Conservation (phyloP, 2,888 invertebrate species). For the Lordiphosa fenestrarum region DNA sequence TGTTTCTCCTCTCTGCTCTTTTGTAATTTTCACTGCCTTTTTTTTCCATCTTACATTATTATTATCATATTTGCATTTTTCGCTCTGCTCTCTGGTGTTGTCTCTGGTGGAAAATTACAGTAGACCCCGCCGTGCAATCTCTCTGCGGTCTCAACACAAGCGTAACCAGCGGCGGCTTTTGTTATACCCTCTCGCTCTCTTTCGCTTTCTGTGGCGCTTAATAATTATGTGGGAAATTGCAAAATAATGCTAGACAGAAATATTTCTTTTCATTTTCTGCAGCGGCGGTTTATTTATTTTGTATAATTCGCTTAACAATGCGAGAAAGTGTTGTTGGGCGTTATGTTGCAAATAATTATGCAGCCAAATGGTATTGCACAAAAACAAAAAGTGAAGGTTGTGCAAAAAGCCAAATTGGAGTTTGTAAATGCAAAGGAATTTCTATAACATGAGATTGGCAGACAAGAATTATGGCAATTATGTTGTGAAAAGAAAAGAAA, state of each 20-base stretch:
- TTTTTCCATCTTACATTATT: constrained; percentile 50
- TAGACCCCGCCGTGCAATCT: constrained; percentile 26
- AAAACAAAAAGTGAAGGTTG: constrained; percentile 32
- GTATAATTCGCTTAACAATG: constrained; percentile 51
- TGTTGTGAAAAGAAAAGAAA: too few relatives aligned
- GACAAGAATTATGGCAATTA: too few relatives aligned
- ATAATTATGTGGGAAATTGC: constrained; percentile 72
- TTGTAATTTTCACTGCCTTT: constrained; percentile 63
- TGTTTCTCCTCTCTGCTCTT: constrained; percentile 9
- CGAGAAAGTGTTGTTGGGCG: constrained; percentile 74
- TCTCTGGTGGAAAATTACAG: constrained; percentile 13
- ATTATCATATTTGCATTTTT: constrained; percentile 70
- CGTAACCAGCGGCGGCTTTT: too few relatives aligned
- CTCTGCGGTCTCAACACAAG: neutral
- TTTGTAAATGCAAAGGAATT: too few relatives aligned
- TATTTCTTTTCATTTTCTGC: constrained; percentile 23
- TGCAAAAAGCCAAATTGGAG: constrained; percentile 23
- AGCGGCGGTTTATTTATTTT: constrained; percentile 13
- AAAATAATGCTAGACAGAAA: constrained; percentile 70
- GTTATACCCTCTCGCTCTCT: constrained; percentile 19
- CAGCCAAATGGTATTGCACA: constrained; percentile 21
- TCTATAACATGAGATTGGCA: too few relatives aligned
- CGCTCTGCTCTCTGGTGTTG: constrained; percentile 14
- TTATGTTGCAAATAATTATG: constrained; percentile 38
- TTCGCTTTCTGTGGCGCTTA: constrained; percentile 38